phyloP scores from a whole-genome alignment of 1,140 invertebrate genomes.

The Cephus cinctus region DNA sequence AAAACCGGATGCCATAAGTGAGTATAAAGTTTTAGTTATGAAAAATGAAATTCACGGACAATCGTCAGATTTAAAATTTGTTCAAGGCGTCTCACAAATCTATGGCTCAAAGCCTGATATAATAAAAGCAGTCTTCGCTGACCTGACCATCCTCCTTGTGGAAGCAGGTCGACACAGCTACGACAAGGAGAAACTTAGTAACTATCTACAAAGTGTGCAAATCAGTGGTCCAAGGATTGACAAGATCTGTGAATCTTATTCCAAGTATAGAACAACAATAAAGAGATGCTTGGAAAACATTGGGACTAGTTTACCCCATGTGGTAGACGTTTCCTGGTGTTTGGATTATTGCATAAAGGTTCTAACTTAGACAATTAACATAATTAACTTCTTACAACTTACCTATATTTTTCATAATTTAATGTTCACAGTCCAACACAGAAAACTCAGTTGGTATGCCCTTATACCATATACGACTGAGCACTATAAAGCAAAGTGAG shows the following conservation, averaged over 20 bases:
- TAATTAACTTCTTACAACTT: slow-evolving; percentile 10
- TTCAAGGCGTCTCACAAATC: slow-evolving; percentile 24
- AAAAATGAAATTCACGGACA: slow-evolving; percentile 5
- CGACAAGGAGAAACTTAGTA: slow-evolving; percentile 39
- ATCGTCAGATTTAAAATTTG: slow-evolving; percentile 16
- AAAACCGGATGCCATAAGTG: slow-evolving; percentile 37
- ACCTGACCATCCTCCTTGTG: slow-evolving; percentile 45
- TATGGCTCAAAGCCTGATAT: slow-evolving; percentile 45
- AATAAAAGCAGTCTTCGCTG: slow-evolving; percentile 48
- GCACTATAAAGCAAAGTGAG: slow-evolving; percentile 49
- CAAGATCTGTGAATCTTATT: slow-evolving; percentile 45
- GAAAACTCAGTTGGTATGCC: slow-evolving; percentile 42
- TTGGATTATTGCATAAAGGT: slow-evolving; percentile 61
- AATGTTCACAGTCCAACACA: slow-evolving; percentile 49
- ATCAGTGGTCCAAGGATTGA: slow-evolving; percentile 34
- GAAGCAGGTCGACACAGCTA: slow-evolving; percentile 49
- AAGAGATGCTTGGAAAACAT: slow-evolving; percentile 50
- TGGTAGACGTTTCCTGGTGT: slow-evolving; percentile 68
- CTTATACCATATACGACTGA: slow-evolving; percentile 50
- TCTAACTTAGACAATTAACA: slow-evolving; percentile 7
- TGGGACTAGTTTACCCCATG: slow-evolving; percentile 58
- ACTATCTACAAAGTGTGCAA: slow-evolving; percentile 36
- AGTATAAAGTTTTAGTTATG: slow-evolving; percentile 16
- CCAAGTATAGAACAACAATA: slow-evolving; percentile 41
- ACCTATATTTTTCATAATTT: slow-evolving; percentile 1